Evolutionary conservation across 2,113 vertebrate species (phyloP).

Genomic region (Cygnus buccinator): DNA sequence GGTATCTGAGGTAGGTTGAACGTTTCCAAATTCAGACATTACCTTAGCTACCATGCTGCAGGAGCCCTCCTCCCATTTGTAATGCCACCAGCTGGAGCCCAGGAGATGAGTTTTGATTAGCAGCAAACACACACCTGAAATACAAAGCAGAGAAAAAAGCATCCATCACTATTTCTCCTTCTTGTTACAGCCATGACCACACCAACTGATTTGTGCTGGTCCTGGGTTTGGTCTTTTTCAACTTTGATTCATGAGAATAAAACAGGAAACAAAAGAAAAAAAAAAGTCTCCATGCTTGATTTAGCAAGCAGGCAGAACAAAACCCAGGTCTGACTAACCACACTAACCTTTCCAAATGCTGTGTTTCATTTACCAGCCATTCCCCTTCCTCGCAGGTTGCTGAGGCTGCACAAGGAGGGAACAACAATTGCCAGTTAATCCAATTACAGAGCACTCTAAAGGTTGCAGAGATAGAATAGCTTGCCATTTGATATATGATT

Average conservation of each 20-base stretch:
- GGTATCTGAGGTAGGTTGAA: neutral
- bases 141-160: neutral
- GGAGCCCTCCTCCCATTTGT: neutral
- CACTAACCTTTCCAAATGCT: neutral
- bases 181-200: neutral
- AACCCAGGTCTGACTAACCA: neutral
- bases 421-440: neutral
- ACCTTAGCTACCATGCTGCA: neutral
- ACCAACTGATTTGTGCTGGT: neutral
- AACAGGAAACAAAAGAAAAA: neutral
- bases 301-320: neutral
- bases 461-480: neutral
- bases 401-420: neutral
- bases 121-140: neutral
- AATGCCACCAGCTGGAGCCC: neutral
- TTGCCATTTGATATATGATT: neutral
- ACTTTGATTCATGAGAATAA: neutral
- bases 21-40: neutral
- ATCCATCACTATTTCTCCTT: neutral
- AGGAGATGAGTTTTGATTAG: neutral
- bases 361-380: neutral
- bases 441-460: neutral
- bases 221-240: neutral
- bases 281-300: rapidly evolving
- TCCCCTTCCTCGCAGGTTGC: neutral